Evolutionary conservation across 1,140 invertebrate genomes (phyloP).

Genomic region (Ruditapes philippinarum): DNA sequence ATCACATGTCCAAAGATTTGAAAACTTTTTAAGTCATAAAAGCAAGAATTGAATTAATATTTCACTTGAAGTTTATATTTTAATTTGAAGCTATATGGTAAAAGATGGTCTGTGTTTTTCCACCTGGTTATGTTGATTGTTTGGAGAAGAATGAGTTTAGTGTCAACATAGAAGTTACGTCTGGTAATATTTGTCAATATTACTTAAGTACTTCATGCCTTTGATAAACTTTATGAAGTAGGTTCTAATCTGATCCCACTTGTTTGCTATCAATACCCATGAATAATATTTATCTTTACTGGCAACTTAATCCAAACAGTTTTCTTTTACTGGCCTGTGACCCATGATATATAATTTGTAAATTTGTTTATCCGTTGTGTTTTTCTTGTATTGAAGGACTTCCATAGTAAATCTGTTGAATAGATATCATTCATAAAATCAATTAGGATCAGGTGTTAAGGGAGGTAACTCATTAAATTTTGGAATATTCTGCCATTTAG

Average conservation of each 20-base stretch:
- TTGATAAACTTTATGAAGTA: constrained; percentile 4
- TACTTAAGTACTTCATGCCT: not conserved
- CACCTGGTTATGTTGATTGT: too few relatives aligned
- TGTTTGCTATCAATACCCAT: not conserved
- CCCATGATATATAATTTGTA: not conserved
- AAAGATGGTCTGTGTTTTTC: too few relatives aligned
- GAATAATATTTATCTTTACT: not conserved
- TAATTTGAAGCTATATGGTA: too few relatives aligned
- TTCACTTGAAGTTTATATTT: too few relatives aligned
- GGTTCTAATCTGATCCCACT: not conserved
- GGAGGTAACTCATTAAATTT: not conserved
- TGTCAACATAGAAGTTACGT: too few relatives aligned
- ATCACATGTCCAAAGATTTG: too few relatives aligned
- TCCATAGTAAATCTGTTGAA: not conserved
- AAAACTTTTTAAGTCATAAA: too few relatives aligned
- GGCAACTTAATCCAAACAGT: not conserved
- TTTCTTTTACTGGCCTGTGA: not conserved
- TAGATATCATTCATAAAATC: not conserved
- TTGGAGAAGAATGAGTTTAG: too few relatives aligned
- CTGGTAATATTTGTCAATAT: not conserved
- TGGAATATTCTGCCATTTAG: not conserved
- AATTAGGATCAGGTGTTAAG: not conserved
- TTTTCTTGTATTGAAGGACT: not conserved
- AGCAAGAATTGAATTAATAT: too few relatives aligned
- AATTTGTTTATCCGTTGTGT: not conserved